Conservation (phyloP, 2,888 invertebrate genomes). For the Ephialtes manifestator region DNA sequence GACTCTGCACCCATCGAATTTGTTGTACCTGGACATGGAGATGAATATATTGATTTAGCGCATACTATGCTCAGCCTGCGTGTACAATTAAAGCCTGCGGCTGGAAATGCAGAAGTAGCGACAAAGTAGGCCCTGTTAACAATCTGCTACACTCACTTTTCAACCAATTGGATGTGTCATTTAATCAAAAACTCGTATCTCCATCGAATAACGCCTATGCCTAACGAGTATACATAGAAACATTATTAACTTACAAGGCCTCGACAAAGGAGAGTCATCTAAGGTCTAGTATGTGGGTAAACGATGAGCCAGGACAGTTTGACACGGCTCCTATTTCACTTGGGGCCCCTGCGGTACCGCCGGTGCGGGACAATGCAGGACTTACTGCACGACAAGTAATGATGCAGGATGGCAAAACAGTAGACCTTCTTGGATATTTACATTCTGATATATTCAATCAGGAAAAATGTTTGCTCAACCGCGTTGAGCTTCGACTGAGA, state of each 20-base stretch:
- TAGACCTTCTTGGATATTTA: slow-evolving; percentile 70
- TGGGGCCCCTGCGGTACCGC: neutral
- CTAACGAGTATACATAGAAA: slow-evolving; percentile 11
- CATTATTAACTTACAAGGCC: neutral
- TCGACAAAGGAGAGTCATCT: neutral
- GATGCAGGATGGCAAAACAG: neutral
- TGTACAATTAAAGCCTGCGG: neutral
- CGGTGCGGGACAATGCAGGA: slow-evolving; percentile 37
- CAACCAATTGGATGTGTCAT: neutral
- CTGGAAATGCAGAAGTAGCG: neutral
- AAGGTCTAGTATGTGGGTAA: neutral
- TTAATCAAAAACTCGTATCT: slow-evolving; percentile 42
- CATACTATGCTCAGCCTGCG: slow-evolving; percentile 64
- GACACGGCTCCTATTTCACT: too few species aligned
- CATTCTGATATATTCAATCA: slow-evolving; percentile 44
- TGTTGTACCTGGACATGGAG: slow-evolving; percentile 69
- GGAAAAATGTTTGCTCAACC: slow-evolving; percentile 44
- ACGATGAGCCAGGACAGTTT: neutral
- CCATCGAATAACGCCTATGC: slow-evolving; percentile 69
- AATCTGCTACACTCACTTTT: slow-evolving; percentile 15
- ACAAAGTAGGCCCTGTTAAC: neutral
- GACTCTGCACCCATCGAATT: slow-evolving; percentile 74
- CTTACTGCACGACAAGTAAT: neutral
- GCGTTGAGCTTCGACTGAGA: slow-evolving; percentile 68
- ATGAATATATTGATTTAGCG: slow-evolving; percentile 73